Conservation (phyloP, 2,113 vertebrate species). For the Meles meles region DNA sequence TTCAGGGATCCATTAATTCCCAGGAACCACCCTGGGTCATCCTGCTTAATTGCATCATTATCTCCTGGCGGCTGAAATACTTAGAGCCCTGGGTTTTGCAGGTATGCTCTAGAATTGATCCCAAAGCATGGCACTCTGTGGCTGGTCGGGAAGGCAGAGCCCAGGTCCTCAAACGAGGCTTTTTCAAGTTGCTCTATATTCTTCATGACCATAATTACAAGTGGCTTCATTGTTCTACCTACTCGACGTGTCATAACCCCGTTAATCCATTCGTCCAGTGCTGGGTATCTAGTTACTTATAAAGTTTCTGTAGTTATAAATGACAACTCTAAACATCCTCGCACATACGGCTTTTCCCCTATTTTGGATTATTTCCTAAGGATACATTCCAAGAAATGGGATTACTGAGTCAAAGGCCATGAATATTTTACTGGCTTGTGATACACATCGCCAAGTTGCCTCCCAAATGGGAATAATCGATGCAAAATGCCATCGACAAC, state of each 20-base stretch:
- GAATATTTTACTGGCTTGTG: not conserved
- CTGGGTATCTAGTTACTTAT: not conserved
- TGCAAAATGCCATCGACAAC: not conserved
- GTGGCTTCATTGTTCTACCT: not conserved
- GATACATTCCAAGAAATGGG: not conserved
- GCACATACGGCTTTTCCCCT: not conserved
- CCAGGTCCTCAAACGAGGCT: not conserved
- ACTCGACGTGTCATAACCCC: not conserved
- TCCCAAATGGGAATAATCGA: not conserved
- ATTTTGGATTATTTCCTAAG: conserved; percentile 40
- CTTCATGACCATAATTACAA: not conserved
- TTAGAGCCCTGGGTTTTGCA: not conserved
- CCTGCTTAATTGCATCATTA: not conserved
- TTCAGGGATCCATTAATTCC: not conserved
- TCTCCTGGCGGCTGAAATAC: not conserved
- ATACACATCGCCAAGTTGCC: not conserved
- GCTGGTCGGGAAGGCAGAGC: not conserved
- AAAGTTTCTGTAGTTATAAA: not conserved
- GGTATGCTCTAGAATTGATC: not conserved
- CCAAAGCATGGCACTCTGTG: not conserved
- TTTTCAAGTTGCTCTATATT: not conserved
- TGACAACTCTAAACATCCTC: not conserved
- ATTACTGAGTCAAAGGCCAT: not conserved
- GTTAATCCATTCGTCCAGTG: not conserved
- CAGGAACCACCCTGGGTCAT: not conserved